phyloP scores from a whole-genome alignment of 1,140 invertebrate species.

The Dinoponera quadriceps region DNA sequence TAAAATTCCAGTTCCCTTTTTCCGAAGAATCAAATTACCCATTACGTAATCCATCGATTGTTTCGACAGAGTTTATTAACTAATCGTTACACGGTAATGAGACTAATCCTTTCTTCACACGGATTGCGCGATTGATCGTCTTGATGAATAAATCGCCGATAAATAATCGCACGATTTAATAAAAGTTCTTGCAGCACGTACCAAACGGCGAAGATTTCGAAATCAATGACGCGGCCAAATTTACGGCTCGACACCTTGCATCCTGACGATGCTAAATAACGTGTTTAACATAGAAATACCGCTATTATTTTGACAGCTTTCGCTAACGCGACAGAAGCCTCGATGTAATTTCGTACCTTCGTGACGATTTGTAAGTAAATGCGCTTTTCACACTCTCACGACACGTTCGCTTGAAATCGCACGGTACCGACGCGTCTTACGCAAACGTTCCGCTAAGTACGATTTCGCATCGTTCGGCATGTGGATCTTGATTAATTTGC shows the following conservation, averaged over 20 bases:
- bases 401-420: neutral
- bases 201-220: neutral
- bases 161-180: conserved; percentile 16
- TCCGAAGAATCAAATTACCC: neutral
- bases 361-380: neutral
- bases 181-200: neutral
- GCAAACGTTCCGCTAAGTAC: neutral
- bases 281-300: conserved; percentile 19
- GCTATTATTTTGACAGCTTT: neutral
- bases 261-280: neutral
- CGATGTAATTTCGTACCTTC: neutral
- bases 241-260: conserved; percentile 1
- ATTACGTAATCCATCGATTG: neutral
- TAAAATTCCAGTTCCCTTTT: too few species aligned
- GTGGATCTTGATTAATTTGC: neutral
- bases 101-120: too few species aligned
- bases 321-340: neutral
- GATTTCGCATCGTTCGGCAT: neutral
- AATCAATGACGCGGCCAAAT: conserved; percentile 8
- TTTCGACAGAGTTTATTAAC: too few species aligned
- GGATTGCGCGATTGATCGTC: neutral
- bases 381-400: neutral
- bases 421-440: neutral
- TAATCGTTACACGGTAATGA: neutral
- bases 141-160: neutral